Percentiles rank a stretch among this genome's conserved stretches.
These are phyloP conservation scores for Catagonus wagneri DNA, from an alignment of 2,113 vertebrate species.

Conservation along the genomic window DNA sequence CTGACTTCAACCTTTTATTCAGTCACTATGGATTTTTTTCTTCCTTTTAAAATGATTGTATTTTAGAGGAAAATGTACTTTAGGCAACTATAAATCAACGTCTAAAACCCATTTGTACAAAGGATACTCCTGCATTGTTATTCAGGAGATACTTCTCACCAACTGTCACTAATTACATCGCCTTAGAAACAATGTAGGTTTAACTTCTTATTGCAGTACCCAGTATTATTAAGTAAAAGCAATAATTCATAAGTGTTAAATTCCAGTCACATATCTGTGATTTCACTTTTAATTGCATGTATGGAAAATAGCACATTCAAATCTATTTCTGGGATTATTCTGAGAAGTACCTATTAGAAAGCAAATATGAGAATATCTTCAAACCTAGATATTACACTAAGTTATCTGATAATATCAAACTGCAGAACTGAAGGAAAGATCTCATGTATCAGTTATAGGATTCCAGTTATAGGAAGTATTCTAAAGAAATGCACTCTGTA, in stretches of 20 bases:
- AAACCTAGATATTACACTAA: not conserved
- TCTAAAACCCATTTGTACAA: not conserved
- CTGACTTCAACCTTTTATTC: not conserved
- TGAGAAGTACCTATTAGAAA: not conserved
- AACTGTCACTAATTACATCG: not conserved
- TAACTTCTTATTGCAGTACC: not conserved
- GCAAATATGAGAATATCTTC: constrained; percentile 8
- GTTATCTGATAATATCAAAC: not conserved
- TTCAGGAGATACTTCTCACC: not conserved
- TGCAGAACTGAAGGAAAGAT: not conserved
- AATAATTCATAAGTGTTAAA: constrained; percentile 20
- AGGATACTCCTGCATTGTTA: not conserved
- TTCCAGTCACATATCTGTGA: not conserved
- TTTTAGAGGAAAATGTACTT: not conserved
- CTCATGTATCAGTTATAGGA: not conserved
- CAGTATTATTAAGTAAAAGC: not conserved
- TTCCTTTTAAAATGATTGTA: not conserved
- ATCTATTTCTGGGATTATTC: constrained; percentile 36
- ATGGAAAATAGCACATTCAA: not conserved
- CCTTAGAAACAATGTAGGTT: not conserved
- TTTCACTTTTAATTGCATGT: constrained; percentile 1
- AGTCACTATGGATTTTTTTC: not conserved
- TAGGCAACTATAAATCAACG: constrained; percentile 1
- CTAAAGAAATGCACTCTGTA: not conserved
- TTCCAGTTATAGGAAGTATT: not conserved